Conservation (phyloP, 2,888 invertebrate genomes). For the Conchocele bisecta region DNA sequence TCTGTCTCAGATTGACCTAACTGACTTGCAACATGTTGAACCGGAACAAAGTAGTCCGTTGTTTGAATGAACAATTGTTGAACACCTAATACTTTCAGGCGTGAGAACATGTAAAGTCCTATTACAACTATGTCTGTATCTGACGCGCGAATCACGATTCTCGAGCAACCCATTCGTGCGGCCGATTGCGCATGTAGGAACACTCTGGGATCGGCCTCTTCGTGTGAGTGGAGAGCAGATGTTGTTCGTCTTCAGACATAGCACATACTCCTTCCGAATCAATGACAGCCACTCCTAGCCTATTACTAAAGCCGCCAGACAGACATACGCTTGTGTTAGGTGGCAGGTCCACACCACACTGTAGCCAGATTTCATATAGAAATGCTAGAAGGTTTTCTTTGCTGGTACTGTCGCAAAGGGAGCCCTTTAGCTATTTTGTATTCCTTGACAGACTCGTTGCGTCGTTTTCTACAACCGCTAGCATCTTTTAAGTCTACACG, state of each 20-base stretch:
- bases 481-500: not conserved
- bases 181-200: not conserved
- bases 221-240: not conserved
- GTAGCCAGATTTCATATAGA: not conserved
- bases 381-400: not conserved
- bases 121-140: not conserved
- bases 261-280: not conserved
- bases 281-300: not conserved
- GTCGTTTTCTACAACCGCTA: not conserved
- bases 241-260: not conserved
- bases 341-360: not conserved
- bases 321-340: not conserved
- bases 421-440: not conserved
- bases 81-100: not conserved
- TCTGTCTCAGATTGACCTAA: not conserved
- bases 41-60: not conserved
- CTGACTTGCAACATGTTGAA: not conserved
- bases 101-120: not conserved
- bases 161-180: not conserved
- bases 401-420: too few relatives aligned
- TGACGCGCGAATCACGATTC: not conserved
- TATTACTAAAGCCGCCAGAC: conserved; percentile 1
- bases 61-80: not conserved
- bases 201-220: not conserved
- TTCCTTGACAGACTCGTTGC: not conserved